Evolutionary conservation across 23 tunicate genomes (phyloP), one percentile per base, ranked within the genome.

Genomic region (Styela plicata): DNA sequence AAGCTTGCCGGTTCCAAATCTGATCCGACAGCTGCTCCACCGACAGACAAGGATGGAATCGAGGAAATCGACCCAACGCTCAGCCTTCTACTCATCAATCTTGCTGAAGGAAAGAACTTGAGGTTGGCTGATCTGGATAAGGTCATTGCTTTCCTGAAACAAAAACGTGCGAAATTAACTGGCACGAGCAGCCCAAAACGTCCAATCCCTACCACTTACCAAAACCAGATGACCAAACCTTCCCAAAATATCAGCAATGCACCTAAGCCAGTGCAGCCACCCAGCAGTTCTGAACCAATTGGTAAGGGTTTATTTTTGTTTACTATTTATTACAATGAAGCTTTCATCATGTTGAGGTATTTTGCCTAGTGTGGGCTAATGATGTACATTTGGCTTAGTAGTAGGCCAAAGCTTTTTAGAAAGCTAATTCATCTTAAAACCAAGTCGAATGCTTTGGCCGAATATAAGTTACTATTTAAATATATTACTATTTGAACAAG

Each of bases 261-360:
- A 28, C 77, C 77, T 34, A 76, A 1, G 31, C 81, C 81, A 32
- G 81, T 76, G n/a, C 64, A 76, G 65, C 81, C 81, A n/a, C 81
- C 81, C 52, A 76, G 26, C 32, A 25, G 63, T 44, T 21, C 29
- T 16, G 24, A 5, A 30, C 32, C 24, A 32, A 32, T 22, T 3
- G 77, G 77, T 71, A 44, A 44, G 57, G 13, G 57, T 13, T n/a
- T n/a, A n/a, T n/a, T n/a, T n/a, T n/a, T n/a, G n/a, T n/a, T n/a
- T n/a, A n/a, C n/a, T n/a, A n/a, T n/a, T n/a, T n/a, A n/a, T n/a
- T n/a, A n/a, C n/a, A n/a, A n/a, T n/a, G n/a, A n/a, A n/a, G n/a
- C n/a, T n/a, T n/a, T n/a, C n/a, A n/a, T n/a, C n/a, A n/a, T n/a
- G n/a, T n/a, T n/a, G n/a, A n/a, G n/a, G n/a, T n/a, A n/a, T n/a